Conservation (phyloP, 2,888 invertebrate species). For the Rugalucina vietnamica region DNA sequence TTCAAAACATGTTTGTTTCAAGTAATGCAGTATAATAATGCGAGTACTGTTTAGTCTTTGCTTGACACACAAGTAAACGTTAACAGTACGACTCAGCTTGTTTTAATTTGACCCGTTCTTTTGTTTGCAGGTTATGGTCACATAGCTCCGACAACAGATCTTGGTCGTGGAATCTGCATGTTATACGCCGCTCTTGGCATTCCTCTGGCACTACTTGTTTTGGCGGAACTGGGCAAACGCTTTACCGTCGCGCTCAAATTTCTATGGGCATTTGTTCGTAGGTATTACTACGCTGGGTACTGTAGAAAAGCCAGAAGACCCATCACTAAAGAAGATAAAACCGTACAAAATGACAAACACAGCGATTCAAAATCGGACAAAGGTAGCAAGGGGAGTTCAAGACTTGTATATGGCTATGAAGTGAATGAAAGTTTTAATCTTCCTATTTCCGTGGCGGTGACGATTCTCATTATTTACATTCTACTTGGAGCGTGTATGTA, state of each 20-base stretch:
- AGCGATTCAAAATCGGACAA: slow-evolving; percentile 1
- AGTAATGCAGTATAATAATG: too few relatives aligned
- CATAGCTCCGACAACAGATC: slow-evolving; percentile 94
- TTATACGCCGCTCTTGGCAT: slow-evolving; percentile 97
- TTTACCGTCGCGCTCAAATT: slow-evolving; percentile 96
- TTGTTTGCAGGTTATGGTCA: slow-evolving; percentile 94
- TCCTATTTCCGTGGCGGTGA: slow-evolving; percentile 94
- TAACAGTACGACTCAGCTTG: too few relatives aligned
- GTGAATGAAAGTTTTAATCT: slow-evolving; percentile 93
- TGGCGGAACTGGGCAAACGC: slow-evolving; percentile 97
- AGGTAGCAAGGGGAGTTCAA: slow-evolving; percentile 48
- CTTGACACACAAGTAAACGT: too few relatives aligned
- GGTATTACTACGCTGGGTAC: slow-evolving; percentile 90
- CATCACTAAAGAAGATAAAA: slow-evolving; percentile 17
- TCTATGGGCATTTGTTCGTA: slow-evolving; percentile 87
- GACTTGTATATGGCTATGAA: slow-evolving; percentile 65
- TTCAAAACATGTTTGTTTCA: too few relatives aligned
- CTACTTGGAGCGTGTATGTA: slow-evolving; percentile 93
- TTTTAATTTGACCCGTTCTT: too few relatives aligned
- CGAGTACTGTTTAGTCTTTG: too few relatives aligned
- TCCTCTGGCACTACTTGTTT: slow-evolving; percentile 95
- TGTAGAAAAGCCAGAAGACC: slow-evolving; percentile 86
- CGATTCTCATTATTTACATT: slow-evolving; percentile 93
- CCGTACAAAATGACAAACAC: slow-evolving; percentile 16
- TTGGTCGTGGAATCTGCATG: slow-evolving; percentile 94